Evolutionary conservation across 2,888 invertebrate species (phyloP), one percentile per base, ranked within the genome.

Genomic region (Tinea trinotella): DNA sequence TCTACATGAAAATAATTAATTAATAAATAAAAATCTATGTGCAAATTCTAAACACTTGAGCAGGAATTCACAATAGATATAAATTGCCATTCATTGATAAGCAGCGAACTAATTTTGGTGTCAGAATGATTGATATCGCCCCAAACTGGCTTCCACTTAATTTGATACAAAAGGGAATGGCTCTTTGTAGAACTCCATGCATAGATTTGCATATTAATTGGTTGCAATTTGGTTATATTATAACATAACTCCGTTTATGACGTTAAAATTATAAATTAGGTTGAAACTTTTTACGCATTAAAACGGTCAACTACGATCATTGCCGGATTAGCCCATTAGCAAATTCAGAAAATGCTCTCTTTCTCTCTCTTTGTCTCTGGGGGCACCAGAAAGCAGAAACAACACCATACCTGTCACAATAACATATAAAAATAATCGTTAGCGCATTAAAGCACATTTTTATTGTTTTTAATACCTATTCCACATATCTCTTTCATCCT

Each of bases 161-260:
- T 19, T 46, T 46, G 46, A 46, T 40, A 13, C 40, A 7, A 15
- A 40, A 40, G 5, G 35, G 35, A 35, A 12, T 13, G 40, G 46
- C 19, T 19, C 4, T 46, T 46, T 46, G 44, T 17, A 13, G 12
- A 36, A 4, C 40, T 49, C 55, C 63, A 68, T 70, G 67, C 70
- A 71, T 71, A 71, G 65, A 65, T 71, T 71, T 67, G 64, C 71
- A 71, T 71, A 66, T 61, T 64, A 63, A 69, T n/a, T 57, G 60
- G 18, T 46, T n/a, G 46, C 46, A 17, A 46, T 19, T 46, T 19
- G 9, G 46, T 40, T n/a, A 2, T 40, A n/a, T n/a, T n/a, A n/a
- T n/a, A n/a, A 13, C 40, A 40, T 13, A 40, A 24, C 9, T 40
- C n/a, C 12, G 6, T 13, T n/a, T 13, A 5, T 7, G 24, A 24